Evolutionary conservation across 2,113 vertebrate species (phyloP).

Genomic region (Burhinus bistriatus): DNA sequence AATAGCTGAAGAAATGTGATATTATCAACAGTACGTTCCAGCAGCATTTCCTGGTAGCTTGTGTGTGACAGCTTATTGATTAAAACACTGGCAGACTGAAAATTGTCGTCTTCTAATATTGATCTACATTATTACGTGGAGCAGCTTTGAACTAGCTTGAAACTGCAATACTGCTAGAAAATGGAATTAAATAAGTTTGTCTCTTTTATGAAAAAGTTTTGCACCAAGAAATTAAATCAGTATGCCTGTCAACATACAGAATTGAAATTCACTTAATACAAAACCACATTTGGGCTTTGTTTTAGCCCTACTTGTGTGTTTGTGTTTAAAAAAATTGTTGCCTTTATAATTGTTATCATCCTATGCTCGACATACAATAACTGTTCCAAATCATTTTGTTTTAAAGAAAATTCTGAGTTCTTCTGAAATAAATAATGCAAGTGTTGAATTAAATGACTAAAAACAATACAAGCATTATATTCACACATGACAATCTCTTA

Average conservation of each 20-base stretch:
- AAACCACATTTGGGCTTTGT: neutral
- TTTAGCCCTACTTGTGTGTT: neutral
- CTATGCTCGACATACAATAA: neutral
- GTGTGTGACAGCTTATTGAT: neutral
- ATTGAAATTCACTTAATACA: neutral
- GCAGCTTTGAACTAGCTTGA: neutral
- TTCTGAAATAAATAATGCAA: neutral
- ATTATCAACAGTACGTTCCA: neutral
- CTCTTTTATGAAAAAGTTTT: neutral
- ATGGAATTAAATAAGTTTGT: neutral
- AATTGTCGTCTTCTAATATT: neutral
- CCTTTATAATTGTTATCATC: neutral
- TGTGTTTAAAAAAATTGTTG: neutral
- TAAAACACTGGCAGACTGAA: neutral
- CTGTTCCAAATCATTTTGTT: neutral
- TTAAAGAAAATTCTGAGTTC: neutral
- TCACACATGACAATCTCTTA: neutral
- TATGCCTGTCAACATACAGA: neutral
- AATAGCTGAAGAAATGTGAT: neutral
- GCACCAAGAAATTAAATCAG: neutral
- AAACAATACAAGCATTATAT: neutral
- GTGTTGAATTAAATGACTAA: neutral
- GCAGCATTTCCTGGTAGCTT: neutral
- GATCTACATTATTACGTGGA: neutral
- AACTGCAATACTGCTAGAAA: neutral